phyloP scores from a whole-genome alignment of 2,888 invertebrate species.

The Cheilosia vernalis region DNA sequence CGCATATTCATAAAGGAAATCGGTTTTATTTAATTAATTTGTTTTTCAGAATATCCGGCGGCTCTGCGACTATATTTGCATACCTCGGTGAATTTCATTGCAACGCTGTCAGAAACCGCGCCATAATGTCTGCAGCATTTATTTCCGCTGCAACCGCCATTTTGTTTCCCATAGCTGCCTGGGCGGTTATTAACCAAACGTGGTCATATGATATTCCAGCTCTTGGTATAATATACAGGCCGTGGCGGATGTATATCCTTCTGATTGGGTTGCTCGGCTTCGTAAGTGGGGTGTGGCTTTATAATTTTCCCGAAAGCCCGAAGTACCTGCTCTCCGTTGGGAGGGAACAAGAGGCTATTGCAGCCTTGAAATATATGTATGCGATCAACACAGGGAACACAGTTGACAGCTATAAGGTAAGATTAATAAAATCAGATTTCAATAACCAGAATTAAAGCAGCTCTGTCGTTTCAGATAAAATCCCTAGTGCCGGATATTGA shows the following conservation, averaged over 20 bases:
- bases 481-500: slow-evolving; percentile 22
- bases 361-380: slow-evolving; percentile 77
- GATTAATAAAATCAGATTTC: not conserved
- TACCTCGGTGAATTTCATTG: slow-evolving; percentile 85
- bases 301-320: slow-evolving; percentile 81
- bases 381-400: slow-evolving; percentile 76
- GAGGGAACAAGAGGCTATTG: slow-evolving; percentile 77
- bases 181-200: slow-evolving; percentile 79
- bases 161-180: slow-evolving; percentile 79
- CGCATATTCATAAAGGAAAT: not conserved
- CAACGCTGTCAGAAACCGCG: slow-evolving; percentile 82
- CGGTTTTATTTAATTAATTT: not conserved
- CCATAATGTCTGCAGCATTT: slow-evolving; percentile 79
- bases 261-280: slow-evolving; percentile 79
- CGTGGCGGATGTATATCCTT: slow-evolving; percentile 81
- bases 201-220: slow-evolving; percentile 78
- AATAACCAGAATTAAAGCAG: not conserved
- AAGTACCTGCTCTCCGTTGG: slow-evolving; percentile 79
- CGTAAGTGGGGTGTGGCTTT: slow-evolving; percentile 77
- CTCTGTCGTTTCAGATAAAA: slow-evolving; percentile 18
- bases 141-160: slow-evolving; percentile 79
- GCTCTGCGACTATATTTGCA: slow-evolving; percentile 84
- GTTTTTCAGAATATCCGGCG: slow-evolving; percentile 80
- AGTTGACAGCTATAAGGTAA: slow-evolving; percentile 65
- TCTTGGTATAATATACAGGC: slow-evolving; percentile 78